Evolutionary conservation across 2,888 invertebrate genomes (phyloP).

Genomic region (Itoplectis maculator): DNA sequence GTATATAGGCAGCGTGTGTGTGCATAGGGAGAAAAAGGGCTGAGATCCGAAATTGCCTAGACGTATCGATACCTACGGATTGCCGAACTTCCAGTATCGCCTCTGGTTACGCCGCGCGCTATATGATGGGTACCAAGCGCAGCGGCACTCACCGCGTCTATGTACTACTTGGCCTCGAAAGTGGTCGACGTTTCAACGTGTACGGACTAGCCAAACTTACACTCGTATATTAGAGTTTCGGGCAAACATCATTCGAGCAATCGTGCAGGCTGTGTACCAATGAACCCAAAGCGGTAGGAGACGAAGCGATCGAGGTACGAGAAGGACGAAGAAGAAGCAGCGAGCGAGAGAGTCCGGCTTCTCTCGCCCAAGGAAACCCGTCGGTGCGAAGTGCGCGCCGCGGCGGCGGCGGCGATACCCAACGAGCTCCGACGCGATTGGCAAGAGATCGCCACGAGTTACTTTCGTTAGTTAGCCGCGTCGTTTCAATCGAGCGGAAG

Average conservation of each 20-base stretch:
- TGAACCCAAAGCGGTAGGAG: slow-evolving; percentile 30
- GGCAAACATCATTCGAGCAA: slow-evolving; percentile 62
- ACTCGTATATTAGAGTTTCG: slow-evolving; percentile 61
- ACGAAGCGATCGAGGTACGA: slow-evolving; percentile 36
- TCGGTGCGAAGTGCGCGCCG: slow-evolving; percentile 27
- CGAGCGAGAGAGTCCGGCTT: slow-evolving; percentile 14
- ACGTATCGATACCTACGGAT: slow-evolving; percentile 4
- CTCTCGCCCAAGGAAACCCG: slow-evolving; percentile 17
- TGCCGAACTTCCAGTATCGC: slow-evolving; percentile 25
- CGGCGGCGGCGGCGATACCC: no score
- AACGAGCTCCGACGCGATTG: slow-evolving; percentile 33
- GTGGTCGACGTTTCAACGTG: slow-evolving; percentile 59
- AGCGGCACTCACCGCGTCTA: slow-evolving; percentile 15
- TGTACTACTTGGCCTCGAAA: slow-evolving; percentile 35
- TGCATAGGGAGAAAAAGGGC: slow-evolving; percentile 23
- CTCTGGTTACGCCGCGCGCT: slow-evolving; percentile 6
- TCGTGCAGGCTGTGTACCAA: slow-evolving; percentile 62
- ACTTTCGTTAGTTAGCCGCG: slow-evolving; percentile 55
- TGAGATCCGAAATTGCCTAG: slow-evolving; percentile 28
- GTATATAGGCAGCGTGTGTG: slow-evolving; percentile 21
- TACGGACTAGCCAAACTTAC: slow-evolving; percentile 60
- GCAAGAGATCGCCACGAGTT: slow-evolving; percentile 53
- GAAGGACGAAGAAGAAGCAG: slow-evolving; percentile 22
- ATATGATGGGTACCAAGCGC: background rate
- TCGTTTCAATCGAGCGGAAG: slow-evolving; percentile 60